phyloP scores from a whole-genome alignment of 1,140 invertebrate genomes.

The Drosophila nasuta region DNA sequence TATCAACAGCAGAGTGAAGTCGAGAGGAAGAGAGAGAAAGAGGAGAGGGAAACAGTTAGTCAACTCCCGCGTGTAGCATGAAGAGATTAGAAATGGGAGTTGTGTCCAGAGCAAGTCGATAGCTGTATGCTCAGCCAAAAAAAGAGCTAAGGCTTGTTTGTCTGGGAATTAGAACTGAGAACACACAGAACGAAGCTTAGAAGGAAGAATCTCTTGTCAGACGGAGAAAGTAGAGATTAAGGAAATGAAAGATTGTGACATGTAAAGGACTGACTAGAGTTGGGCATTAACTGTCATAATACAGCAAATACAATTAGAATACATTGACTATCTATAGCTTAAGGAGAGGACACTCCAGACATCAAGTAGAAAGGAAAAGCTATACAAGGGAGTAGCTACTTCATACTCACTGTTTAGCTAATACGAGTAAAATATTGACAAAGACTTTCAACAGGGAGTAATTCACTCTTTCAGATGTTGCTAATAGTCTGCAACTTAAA shows the following conservation, averaged over 20 bases:
- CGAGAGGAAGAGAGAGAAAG: background rate
- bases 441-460: too few species aligned
- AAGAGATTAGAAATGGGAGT: conserved; percentile 12
- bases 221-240: background rate
- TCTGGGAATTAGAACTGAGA: background rate
- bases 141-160: background rate
- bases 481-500: too few species aligned
- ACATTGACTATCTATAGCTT: too few species aligned
- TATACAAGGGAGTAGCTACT: too few species aligned
- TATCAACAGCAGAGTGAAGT: background rate
- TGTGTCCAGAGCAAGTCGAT: conserved; percentile 2
- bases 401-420: too few species aligned
- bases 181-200: background rate
- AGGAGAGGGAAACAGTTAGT: background rate
- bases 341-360: too few species aligned
- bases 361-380: too few species aligned
- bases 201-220: background rate
- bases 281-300: too few species aligned
- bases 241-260: too few species aligned
- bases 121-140: background rate
- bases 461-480: too few species aligned
- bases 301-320: background rate
- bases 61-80: conserved; percentile 3
- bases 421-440: too few species aligned
- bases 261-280: too few species aligned